Evolutionary conservation across 2,797 vertebrate species (phyloP).

Genomic region (Erpetoichthys calabaricus): DNA sequence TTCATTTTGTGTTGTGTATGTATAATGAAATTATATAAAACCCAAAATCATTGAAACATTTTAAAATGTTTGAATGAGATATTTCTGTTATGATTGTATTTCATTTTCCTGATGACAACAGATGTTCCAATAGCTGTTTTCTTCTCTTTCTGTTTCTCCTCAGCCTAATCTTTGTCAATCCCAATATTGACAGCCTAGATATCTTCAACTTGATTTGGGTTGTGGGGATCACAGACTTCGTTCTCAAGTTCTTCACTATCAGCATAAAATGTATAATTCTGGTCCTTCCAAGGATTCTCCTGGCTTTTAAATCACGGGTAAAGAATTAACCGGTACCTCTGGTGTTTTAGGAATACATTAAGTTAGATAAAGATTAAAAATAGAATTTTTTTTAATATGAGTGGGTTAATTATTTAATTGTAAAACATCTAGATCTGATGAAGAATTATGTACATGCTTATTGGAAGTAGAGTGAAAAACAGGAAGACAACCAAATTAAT

Average conservation of each 20-base stretch:
- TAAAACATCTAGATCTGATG: too few relatives aligned
- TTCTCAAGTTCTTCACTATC: constrained; percentile 87
- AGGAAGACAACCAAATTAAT: too few relatives aligned
- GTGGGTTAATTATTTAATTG: too few relatives aligned
- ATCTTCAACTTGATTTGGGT: constrained; percentile 94
- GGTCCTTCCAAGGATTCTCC: constrained; percentile 78
- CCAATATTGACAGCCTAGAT: constrained; percentile 76
- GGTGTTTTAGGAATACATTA: too few relatives aligned
- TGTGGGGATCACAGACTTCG: constrained; percentile 87
- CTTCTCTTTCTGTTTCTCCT: constrained; percentile 1
- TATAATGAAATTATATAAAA: too few relatives aligned
- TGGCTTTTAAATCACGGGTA: constrained; percentile 92
- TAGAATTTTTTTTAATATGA: too few relatives aligned
- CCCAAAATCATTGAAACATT: background rate
- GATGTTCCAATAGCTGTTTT: background rate
- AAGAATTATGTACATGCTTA: too few relatives aligned
- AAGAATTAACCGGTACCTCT: constrained; percentile 5
- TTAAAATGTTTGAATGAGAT: background rate
- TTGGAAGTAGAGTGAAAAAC: too few relatives aligned
- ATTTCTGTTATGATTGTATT: background rate
- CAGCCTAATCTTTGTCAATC: constrained; percentile 85
- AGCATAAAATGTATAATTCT: constrained; percentile 79
- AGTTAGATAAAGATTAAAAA: too few relatives aligned
- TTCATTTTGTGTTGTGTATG: too few relatives aligned
- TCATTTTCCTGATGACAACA: background rate